Base-by-base conservation (phyloP, 2,888 invertebrate species). In the Phoenoteleia sp. region DNA sequence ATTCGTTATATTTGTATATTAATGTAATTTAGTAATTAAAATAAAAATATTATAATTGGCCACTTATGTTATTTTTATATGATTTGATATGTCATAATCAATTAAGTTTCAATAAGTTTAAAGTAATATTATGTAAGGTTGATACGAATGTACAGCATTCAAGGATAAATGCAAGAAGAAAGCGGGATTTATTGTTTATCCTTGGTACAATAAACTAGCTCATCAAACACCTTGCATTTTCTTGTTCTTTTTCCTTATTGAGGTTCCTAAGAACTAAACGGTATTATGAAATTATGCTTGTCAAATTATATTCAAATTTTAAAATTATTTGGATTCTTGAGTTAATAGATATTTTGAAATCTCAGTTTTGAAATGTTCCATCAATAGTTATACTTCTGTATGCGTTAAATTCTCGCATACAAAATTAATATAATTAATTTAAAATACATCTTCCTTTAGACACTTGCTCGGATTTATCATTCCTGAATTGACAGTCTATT, bases 121-220 rank as follows among this genome's bases (percentile, higher is more conserved):
- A 33, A 58, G 33, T n/a, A 15, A 75, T n/a, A 49, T 64, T 76
- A 45, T 33, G 42, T 56, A 66, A 76, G 39, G 21, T 49, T 54
- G 54, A 64, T 49, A 64, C 54, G 11, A 75, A 54, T 64, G 62
- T 54, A 19, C 58, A 45, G 21, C 9, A 81, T 67, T 60, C 60
- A 67, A 62, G 81, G 56, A 66, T 67, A 13, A 5, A 39, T 15
- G 49, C 9, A 3, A 58, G 42, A 72, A 45, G 47, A 81, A 82
- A 71, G 54, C 54, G 23, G n/a, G 23, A 64, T 52, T 19, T 21
- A 74, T 49, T 49, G 62, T 76, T 67, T 42, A 74, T 56, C 58
- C 66, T 58, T 36, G 54, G 52, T 52, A 29, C 23, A 42, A 60
- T 39, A 52, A 33, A 54, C n/a, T 39, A 17, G 27, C 47, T 64